Base-by-base conservation (phyloP, 2,113 vertebrate species). In the Catharus fuscescens region DNA sequence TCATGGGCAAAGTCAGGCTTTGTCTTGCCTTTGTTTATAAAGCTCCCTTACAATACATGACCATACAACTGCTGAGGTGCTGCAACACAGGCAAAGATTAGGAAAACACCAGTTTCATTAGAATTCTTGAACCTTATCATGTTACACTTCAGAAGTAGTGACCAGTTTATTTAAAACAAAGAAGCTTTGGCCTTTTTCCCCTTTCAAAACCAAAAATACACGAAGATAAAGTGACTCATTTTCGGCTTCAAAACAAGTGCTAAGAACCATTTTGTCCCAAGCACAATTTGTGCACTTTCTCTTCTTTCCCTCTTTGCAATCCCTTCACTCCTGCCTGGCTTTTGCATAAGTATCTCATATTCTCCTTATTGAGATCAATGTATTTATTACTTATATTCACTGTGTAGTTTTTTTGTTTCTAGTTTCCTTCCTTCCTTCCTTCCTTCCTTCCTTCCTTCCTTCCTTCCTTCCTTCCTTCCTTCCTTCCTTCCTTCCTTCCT, bases 191-290 rank as follows among this genome's bases (percentile, higher is more conserved):
- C 97, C 98, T 98, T 98, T 98, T 90, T 98, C 98, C 98, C 97
- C 96, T 97, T 94, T 94, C 94, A 95, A 98, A 99, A 99, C 97
- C 96, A 98, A 98, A 99, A 99, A 87, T 99, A 99, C 97, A 98
- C 99, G 98, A 98, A 98, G 96, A 96, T 97, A 97, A 99, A 98
- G 97, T 98, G 98, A 98, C 98, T 99, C 97, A 98, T 98, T 98
- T 98, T 98, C 97, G 93, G 97, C 98, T 98, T 98, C 98, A 98
- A 98, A 99, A 98, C 98, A 98, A 98, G 97, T 83, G 97, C 89
- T 97, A 96, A 98, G 97, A 98, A 98, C 92, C 60, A 86, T 57
- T 94, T 95, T 96, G 90, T 88, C 24, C 60, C 52, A 93, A 97
- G 79, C 89, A 93, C 54, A 67, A 50, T 95, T 95, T 94, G 83